A percentile compares a stretch with the other conserved stretches of the same genome.
phyloP scores from a whole-genome alignment of 2,113 vertebrate species.

The Zosterops japonicus region DNA sequence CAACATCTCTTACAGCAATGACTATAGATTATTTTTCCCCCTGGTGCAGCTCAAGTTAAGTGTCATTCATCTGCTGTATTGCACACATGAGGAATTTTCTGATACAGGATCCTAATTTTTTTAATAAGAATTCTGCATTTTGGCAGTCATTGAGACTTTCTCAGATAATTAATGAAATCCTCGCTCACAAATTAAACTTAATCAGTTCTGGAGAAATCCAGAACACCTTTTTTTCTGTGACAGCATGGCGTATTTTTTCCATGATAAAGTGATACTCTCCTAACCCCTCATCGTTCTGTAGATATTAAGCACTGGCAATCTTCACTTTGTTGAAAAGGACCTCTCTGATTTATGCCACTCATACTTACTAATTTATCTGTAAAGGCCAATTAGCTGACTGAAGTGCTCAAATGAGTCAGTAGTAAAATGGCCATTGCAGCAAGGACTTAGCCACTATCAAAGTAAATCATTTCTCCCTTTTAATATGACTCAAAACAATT shows the following conservation, averaged over 20 bases:
- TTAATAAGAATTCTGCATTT: slow-evolving; percentile 20
- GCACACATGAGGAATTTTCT: background rate
- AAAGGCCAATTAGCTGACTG: slow-evolving; percentile 3
- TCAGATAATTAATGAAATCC: background rate
- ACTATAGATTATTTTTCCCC: background rate
- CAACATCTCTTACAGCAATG: background rate
- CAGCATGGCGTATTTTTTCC: background rate
- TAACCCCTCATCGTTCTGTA: background rate
- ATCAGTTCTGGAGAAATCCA: background rate
- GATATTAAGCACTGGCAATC: background rate
- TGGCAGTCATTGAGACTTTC: background rate
- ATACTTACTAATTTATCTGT: slow-evolving; percentile 2
- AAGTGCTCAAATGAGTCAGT: background rate
- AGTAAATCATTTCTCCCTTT: background rate
- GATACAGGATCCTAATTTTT: background rate
- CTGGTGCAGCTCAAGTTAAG: background rate
- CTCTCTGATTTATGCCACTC: background rate
- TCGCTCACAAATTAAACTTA: background rate
- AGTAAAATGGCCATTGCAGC: background rate
- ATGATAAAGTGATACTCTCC: background rate
- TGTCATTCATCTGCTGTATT: background rate
- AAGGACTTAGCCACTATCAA: background rate
- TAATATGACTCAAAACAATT: background rate
- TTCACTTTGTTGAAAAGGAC: background rate
- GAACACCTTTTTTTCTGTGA: background rate